Conservation (phyloP, 1,140 invertebrate species). For the Papilio helenus region DNA sequence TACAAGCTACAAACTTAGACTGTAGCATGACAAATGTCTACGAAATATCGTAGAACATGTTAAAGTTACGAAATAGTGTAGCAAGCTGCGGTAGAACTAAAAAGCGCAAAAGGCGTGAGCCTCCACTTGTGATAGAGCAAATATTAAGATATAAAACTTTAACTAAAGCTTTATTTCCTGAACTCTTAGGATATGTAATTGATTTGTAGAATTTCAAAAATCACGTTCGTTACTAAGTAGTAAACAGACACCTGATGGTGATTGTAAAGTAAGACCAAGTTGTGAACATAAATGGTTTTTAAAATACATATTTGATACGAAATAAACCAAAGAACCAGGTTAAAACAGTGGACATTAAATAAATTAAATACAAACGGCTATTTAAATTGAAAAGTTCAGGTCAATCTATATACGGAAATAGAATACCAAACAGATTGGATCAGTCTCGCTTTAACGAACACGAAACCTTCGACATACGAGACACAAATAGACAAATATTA, state of each 20-base stretch:
- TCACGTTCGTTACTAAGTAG: too few species aligned
- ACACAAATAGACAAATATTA: slow-evolving; percentile 8
- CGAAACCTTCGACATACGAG: neutral
- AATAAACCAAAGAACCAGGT: neutral
- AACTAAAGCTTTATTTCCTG: too few species aligned
- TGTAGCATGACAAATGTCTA: slow-evolving; percentile 1
- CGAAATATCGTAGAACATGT: neutral
- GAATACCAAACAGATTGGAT: neutral
- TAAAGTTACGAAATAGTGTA: slow-evolving; percentile 4
- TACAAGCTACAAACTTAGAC: neutral
- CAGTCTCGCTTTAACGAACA: neutral
- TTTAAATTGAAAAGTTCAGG: neutral
- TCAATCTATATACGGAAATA: slow-evolving; percentile 7
- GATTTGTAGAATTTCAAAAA: too few species aligned
- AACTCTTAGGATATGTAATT: neutral
- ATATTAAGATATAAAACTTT: too few species aligned
- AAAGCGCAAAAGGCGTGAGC: neutral
- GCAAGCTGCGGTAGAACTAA: neutral
- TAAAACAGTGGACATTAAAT: neutral
- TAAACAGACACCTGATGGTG: too few species aligned
- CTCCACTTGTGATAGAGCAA: neutral
- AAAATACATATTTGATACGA: neutral
- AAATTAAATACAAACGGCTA: neutral
- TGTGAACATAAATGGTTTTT: too few species aligned
- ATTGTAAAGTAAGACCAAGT: too few species aligned